Evolutionary conservation across 2,113 vertebrate species (phyloP), one percentile per base, ranked within the genome.

Genomic region (Tragulus kanchil): DNA sequence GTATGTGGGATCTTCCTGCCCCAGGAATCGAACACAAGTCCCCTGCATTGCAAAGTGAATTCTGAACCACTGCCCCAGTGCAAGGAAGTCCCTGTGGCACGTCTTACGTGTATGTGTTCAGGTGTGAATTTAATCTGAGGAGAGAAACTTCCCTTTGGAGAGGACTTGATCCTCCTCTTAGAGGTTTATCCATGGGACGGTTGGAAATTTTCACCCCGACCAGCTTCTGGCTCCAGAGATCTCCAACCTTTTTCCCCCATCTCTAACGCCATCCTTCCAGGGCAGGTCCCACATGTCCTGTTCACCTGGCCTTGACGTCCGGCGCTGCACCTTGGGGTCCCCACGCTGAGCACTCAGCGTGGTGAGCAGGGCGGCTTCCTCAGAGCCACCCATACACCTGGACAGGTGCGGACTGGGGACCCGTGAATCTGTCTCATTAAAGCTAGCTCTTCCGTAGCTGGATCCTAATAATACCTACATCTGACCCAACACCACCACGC

Each of bases 321-420:
- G 8, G 28, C 28, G 62, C 21, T 36, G 31, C 10, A 1, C 26
- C 65, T 86, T 8, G n/a, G 6, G 0, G 15, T 42, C 65, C 65
- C 9, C n/a, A 1, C 2, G 12, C n/a, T 71, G 85, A 58, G 85
- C 16, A 13, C 23, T 71, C 52, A 1, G 10, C n/a, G 3, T 0
- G 1, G 23, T 2, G 15, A 26, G n/a, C n/a, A 58, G 25, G 4
- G 4, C 1, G 6, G n/a, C 36, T 21, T 15, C 84, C 84, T 26
- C n/a, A 52, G 36, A 69, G 64, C 64, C 31, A 69, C 19, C 0
- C 2, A 6, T 8, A 3, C 0, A 3, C n/a, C 36, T 1, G 1
- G 65, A 69, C 36, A 58, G 67, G 26, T 2, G 52, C 36, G 14
- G n/a, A 67, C 13, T 36, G 5, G 4, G 56, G 42, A 16, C 23